A percentile compares a stretch with the other conserved stretches of the same genome.
phyloP scores from a whole-genome alignment of 2,888 invertebrate species.

The Epinotia bilunana region DNA sequence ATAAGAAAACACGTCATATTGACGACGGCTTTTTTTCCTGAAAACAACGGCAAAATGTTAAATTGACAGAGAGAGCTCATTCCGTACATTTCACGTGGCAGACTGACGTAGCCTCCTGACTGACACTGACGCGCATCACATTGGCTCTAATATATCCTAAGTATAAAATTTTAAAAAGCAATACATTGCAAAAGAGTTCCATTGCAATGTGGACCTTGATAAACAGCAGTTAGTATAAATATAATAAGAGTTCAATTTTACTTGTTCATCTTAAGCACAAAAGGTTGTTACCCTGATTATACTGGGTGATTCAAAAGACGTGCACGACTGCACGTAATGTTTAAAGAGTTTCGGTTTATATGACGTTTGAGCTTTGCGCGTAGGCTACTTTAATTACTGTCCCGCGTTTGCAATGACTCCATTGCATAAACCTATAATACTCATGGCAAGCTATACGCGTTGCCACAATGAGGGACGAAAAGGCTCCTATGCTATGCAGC shows the following conservation, averaged over 20 bases:
- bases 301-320: background rate
- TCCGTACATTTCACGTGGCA: slow-evolving; percentile 46
- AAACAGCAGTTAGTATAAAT: background rate
- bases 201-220: background rate
- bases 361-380: too few species aligned
- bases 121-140: slow-evolving; percentile 56
- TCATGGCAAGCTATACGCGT: too few species aligned
- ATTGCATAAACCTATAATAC: too few species aligned
- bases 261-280: background rate
- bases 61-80: slow-evolving; percentile 41
- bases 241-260: background rate
- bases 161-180: background rate
- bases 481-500: too few species aligned
- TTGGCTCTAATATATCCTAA: slow-evolving; percentile 57
- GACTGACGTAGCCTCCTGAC: slow-evolving; percentile 53
- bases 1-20: too few species aligned
- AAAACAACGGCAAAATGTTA: slow-evolving; percentile 25
- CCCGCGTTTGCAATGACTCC: too few species aligned
- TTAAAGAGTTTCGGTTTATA: background rate
- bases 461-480: too few species aligned
- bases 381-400: too few species aligned
- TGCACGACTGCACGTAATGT: background rate
- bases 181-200: background rate
- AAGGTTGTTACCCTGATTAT: background rate
- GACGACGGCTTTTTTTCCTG: background rate